Conservation (phyloP, 1,140 invertebrate species). For the Nilaparvata lugens region DNA sequence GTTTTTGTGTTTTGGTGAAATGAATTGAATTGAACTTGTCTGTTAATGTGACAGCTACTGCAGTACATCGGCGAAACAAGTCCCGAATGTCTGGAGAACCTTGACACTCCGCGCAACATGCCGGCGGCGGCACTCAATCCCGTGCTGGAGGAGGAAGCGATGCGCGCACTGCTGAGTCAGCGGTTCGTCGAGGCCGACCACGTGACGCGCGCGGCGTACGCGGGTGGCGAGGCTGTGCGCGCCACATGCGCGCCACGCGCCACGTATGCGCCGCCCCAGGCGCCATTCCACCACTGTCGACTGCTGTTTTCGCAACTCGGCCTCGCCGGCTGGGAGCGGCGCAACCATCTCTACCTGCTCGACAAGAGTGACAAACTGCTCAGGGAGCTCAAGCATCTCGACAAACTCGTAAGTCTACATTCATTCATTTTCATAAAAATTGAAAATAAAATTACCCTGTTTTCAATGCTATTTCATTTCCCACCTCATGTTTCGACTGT, state of each 20-base stretch:
- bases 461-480: too few species aligned
- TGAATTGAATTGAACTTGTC: too few species aligned
- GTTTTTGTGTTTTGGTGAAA: too few species aligned
- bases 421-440: too few species aligned
- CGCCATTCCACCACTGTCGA: conserved; percentile 74
- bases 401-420: conserved; percentile 36
- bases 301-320: conserved; percentile 85
- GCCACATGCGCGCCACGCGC: background rate
- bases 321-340: conserved; percentile 78
- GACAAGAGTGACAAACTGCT: conserved; percentile 84
- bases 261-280: conserved; percentile 34
- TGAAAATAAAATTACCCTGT: too few species aligned
- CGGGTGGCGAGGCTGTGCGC: background rate
- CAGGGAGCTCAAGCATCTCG: conserved; percentile 85
- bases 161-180: conserved; percentile 73
- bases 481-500: too few species aligned
- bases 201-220: conserved; percentile 33
- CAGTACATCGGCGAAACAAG: conserved; percentile 87
- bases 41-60: conserved; percentile 51
- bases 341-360: conserved; percentile 74
- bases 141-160: conserved; percentile 62
- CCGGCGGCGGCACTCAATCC: conserved; percentile 55
- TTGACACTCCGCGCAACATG: conserved; percentile 57
- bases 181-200: conserved; percentile 67
- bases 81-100: conserved; percentile 74